phyloP scores from a whole-genome alignment of 92 coral and sea anemone genomes.

The Galaxea fascicularis region DNA sequence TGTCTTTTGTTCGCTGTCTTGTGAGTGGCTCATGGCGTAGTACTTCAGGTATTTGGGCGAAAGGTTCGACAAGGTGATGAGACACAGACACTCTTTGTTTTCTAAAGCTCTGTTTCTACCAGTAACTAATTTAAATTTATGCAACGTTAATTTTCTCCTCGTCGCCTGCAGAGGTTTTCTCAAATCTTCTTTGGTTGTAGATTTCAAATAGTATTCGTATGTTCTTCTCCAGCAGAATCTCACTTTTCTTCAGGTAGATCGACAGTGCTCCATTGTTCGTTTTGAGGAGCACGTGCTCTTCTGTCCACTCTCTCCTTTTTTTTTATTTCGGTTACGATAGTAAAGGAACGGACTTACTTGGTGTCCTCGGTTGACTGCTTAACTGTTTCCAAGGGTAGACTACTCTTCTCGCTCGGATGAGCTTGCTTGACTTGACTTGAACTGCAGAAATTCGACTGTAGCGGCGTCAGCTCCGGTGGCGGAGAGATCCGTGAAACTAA shows the following conservation, averaged over 20 bases:
- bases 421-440: slow-evolving; percentile 4
- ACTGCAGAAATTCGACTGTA: slow-evolving; percentile 55
- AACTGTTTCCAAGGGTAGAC: too few relatives aligned
- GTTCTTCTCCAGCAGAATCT: not conserved
- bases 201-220: not conserved
- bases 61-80: slow-evolving; percentile 25
- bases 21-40: slow-evolving; percentile 16
- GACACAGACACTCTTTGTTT: slow-evolving; percentile 13
- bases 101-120: slow-evolving; percentile 37
- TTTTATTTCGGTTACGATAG: not conserved
- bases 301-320: not conserved
- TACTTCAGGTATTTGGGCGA: not conserved
- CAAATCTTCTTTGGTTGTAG: not conserved
- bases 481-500: too few relatives aligned
- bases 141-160: not conserved
- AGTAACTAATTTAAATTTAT: not conserved
- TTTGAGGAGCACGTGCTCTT: slow-evolving; percentile 32
- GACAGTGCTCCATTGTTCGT: not conserved
- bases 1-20: slow-evolving; percentile 15
- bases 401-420: not conserved
- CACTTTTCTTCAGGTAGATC: not conserved
- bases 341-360: slow-evolving; percentile 34
- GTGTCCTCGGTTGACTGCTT: slow-evolving; percentile 15
- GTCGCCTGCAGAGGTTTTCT: not conserved
- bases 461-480: too few relatives aligned